Evolutionary conservation across 2,797 vertebrate genomes (phyloP), one percentile per base, ranked within the genome.

Genomic region (Sphenodon punctatus): DNA sequence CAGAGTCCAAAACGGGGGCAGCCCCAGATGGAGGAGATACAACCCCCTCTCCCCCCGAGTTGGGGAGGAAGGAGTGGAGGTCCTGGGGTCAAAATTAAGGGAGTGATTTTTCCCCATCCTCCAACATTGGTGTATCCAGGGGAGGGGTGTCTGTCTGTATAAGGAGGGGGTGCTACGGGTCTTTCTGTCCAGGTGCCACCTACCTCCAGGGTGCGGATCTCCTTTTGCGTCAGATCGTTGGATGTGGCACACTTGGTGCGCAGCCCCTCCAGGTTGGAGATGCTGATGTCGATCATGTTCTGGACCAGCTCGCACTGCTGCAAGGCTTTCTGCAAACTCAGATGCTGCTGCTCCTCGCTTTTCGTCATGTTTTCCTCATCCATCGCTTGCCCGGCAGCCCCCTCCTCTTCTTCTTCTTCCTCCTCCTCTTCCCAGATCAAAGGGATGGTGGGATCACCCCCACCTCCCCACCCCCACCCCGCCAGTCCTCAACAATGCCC

Each of bases 301-400:
- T 99, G 98, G 95, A 99, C 98, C 96, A 98, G 95, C 95, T 99
- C 98, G 96, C 98, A 99, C 97, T 99, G 98, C 97, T 99, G 97
- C 96, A 98, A 96, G 95, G 98, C 98, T 97, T 98, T 98, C 94
- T 98, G 97, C 97, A 98, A 97, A 97, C 97, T 98, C 92, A 98
- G 96, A 95, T 96, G 97, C 95, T 96, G 96, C 95, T 97, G 96
- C 95, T 97, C 97, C 92, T 98, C 97, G 97, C 96, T 97, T 97
- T 96, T 97, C 94, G 97, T 97, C 97, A 97, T 96, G 93, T 95
- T 97, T 95, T 98, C 97, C 96, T 98, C 98, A 96, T 98, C 98
- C 98, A 98, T 98, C 95, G 96, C 97, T 97, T 88, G 95, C 90
- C 87, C 90, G 84, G 90, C 90, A 88, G 89, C 84, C 85, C 90